These are phyloP conservation scores for Alentia gelatinosa DNA, from an alignment of 2,888 invertebrate species.

Conservation along the genomic window DNA sequence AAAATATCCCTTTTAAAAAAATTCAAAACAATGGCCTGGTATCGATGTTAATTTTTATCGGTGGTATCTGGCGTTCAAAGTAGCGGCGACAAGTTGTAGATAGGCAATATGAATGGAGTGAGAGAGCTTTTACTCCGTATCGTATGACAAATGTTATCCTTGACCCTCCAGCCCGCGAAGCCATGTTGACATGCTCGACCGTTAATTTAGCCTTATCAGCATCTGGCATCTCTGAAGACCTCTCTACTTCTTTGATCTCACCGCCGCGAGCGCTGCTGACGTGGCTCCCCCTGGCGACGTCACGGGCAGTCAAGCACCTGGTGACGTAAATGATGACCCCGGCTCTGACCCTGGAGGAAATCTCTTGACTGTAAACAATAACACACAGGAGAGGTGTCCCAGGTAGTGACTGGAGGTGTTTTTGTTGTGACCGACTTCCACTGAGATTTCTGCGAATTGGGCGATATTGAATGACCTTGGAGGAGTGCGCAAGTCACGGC, in stretches of 20 bases:
- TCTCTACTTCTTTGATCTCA: background rate
- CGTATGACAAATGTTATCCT: background rate
- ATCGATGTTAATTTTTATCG: too few species aligned
- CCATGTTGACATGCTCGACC: conserved; percentile 9
- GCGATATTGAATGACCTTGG: background rate
- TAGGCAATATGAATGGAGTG: too few species aligned
- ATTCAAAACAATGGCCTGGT: too few species aligned
- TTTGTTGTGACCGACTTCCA: background rate
- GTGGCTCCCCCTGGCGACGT: background rate
- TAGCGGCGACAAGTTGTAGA: too few species aligned
- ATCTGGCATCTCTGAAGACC: conserved; percentile 5
- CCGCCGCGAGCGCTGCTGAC: background rate
- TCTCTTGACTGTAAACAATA: background rate
- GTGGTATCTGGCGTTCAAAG: too few species aligned
- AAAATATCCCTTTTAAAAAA: too few species aligned
- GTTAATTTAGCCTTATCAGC: background rate
- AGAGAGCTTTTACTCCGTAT: too few species aligned
- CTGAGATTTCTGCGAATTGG: background rate
- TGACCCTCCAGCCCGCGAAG: background rate
- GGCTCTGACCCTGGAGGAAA: background rate
- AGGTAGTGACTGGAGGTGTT: background rate
- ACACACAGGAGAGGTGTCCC: background rate
- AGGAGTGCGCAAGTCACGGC: too few species aligned
- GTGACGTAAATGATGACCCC: background rate
- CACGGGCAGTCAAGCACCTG: background rate